Evolutionary conservation across 2,797 vertebrate genomes (phyloP).

Genomic region (Phoebastria nigripes): DNA sequence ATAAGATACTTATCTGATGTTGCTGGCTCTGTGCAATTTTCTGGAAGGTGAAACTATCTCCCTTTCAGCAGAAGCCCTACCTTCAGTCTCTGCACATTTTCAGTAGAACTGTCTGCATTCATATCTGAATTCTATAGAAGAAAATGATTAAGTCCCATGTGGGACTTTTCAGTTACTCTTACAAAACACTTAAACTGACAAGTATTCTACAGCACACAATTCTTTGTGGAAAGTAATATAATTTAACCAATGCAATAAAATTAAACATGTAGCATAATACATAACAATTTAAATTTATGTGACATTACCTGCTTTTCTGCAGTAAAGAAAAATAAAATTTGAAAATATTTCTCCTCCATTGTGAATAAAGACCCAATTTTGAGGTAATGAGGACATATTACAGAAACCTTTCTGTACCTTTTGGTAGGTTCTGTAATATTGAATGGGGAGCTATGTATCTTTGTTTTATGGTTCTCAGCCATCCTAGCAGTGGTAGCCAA

Average conservation of each 20-base stretch:
- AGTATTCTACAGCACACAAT: not conserved
- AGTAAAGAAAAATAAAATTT: not conserved
- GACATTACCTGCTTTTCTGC: not conserved
- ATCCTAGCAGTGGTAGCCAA: not conserved
- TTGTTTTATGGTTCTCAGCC: not conserved
- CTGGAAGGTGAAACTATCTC: not conserved
- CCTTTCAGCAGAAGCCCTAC: not conserved
- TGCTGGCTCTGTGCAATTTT: not conserved
- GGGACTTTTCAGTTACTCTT: not conserved
- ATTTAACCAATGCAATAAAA: slow-evolving; percentile 7
- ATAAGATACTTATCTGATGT: slow-evolving; percentile 39
- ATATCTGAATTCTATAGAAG: not conserved
- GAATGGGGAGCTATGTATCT: not conserved
- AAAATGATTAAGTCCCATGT: not conserved
- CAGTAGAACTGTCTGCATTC: not conserved
- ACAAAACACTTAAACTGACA: slow-evolving; percentile 25
- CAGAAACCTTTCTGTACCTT: not conserved
- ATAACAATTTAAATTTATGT: not conserved
- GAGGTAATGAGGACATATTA: not conserved
- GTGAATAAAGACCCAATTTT: not conserved
- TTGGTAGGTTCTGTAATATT: not conserved
- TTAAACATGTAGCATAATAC: not conserved
- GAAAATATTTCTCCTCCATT: not conserved
- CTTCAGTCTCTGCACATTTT: not conserved
- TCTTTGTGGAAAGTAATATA: not conserved